Percentiles rank a stretch among this genome's conserved stretches.
phyloP scores from a whole-genome alignment of 2,113 vertebrate species.

The Chroicocephalus ridibundus region DNA sequence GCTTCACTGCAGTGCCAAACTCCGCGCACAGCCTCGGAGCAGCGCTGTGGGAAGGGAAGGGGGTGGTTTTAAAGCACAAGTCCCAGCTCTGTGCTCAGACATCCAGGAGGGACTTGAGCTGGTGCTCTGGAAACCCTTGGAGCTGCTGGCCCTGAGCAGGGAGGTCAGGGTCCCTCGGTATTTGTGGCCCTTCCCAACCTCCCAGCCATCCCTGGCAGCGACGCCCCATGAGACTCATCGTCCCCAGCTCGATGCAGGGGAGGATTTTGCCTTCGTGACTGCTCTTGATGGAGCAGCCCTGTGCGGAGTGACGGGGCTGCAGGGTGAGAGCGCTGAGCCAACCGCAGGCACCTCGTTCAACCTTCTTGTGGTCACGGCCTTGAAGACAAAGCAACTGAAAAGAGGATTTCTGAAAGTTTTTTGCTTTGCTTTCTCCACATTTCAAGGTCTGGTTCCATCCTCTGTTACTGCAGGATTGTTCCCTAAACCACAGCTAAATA shows the following conservation, averaged over 20 bases:
- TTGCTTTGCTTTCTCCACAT: not conserved
- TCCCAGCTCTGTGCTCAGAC: not conserved
- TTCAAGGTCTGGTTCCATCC: not conserved
- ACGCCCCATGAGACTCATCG: fast-evolving
- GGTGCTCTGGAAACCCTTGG: not conserved
- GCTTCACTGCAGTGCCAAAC: not conserved
- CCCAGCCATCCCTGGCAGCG: fast-evolving
- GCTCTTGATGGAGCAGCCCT: not conserved
- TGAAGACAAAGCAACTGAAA: not conserved
- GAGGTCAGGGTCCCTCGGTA: no score
- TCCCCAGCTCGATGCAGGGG: not conserved
- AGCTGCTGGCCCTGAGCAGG: not conserved
- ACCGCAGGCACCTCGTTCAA: fast-evolving
- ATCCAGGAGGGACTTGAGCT: not conserved
- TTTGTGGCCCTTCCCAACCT: not conserved
- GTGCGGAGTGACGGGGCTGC: not conserved
- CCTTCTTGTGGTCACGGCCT: not conserved
- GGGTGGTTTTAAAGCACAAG: not conserved
- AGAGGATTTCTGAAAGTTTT: not conserved
- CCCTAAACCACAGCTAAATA: not conserved
- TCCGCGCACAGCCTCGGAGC: not conserved
- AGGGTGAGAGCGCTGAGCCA: not conserved
- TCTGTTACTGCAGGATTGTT: not conserved
- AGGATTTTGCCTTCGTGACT: not conserved
- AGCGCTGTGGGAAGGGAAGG: not conserved